Base-by-base conservation (phyloP, 2,797 vertebrate species). In the Sebastes trivittatus region DNA sequence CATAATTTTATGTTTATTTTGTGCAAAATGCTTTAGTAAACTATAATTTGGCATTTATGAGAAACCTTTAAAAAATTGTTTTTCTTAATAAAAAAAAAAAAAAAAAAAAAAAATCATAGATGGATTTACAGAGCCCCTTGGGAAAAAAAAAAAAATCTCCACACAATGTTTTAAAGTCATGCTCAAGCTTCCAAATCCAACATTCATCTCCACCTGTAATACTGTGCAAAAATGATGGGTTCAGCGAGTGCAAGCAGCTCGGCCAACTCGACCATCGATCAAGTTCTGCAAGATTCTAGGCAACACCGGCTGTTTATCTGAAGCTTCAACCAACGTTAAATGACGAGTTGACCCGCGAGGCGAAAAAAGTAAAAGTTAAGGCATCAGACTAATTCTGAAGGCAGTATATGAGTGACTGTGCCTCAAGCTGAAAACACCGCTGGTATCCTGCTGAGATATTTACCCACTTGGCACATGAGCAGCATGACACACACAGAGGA, bases 21-120 rank as follows among this genome's bases (percentile, higher is more conserved):
- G 97, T 97, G 97, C 97, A 97, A 97, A 97, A 97, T 95, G 95
- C 96, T 96, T 96, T 95, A 95, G 95, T 96, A 96, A 96, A 96
- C 95, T 95, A 96, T 93, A 94, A 96, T 96, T 97, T 97, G 97
- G 97, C 97, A 96, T 97, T 90, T 92, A 96, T 93, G 95, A 96
- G 95, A 95, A 95, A 95, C 88, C 85, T 92, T 85, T 92, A 86
- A 94, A 91, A 92, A 88, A 85, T 65, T 79, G 83, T 67, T 82
- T 83, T 71, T 54, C 9, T 22, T 22, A 16, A 16, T 2, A 16
- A 11, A 1, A 67, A 46, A 64, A 71, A 63, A 71, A 83, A 10
- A 63, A 71, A 63, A 71, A 83, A 42, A 52, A 64, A 72, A 83
- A 84, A 83, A 81, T 61, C 64, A 87, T 65, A 80, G 70, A 93